Conservation (phyloP, 2,888 invertebrate species). For the Eretmocerus hayati region DNA sequence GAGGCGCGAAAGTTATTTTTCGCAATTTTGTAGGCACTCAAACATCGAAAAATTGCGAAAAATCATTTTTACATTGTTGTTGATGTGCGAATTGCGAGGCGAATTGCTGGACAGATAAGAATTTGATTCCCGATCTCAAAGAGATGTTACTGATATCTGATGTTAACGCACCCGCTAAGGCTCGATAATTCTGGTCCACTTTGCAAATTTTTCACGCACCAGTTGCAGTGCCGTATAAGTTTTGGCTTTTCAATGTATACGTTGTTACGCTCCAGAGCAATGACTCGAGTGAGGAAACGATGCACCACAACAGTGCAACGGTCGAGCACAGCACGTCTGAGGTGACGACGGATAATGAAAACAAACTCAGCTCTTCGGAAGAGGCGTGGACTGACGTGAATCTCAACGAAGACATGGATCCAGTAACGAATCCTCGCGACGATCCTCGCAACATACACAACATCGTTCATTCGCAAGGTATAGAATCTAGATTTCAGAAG, state of each 20-base stretch:
- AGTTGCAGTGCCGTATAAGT: not conserved
- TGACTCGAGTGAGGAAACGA: slow-evolving; percentile 71
- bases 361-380: slow-evolving; percentile 52
- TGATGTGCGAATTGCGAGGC: no score
- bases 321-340: slow-evolving; percentile 44
- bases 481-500: no score
- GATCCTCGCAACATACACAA: slow-evolving; percentile 55
- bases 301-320: slow-evolving; percentile 41
- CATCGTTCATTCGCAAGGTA: slow-evolving; percentile 51
- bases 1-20: no score
- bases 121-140: no score
- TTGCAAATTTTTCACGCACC: not conserved
- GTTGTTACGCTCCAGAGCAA: slow-evolving; percentile 63
- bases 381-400: slow-evolving; percentile 93
- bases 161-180: no score
- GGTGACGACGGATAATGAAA: slow-evolving; percentile 44
- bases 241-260: not conserved
- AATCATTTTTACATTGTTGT: no score
- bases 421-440: slow-evolving; percentile 47
- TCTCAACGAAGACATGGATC: slow-evolving; percentile 72
- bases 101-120: no score
- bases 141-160: no score
- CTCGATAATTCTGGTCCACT: not conserved
- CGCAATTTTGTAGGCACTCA: no score
- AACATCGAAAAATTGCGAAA: no score